Evolutionary conservation across 1,140 invertebrate species (phyloP), one percentile per base, ranked within the genome.

Genomic region (Geopemphigus sp.): DNA sequence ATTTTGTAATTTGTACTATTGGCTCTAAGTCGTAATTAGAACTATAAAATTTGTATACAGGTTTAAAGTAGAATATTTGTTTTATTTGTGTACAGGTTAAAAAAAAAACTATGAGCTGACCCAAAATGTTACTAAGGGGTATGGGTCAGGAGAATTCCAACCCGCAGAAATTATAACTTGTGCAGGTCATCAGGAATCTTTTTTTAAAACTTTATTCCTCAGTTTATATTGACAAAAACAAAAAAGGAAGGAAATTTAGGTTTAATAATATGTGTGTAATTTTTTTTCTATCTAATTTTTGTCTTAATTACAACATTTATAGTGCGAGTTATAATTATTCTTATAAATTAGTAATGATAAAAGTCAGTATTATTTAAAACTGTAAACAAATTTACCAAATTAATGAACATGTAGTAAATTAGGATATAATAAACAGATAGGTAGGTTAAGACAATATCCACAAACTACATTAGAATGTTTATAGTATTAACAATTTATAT

Each of bases 41-140:
- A 24, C 56, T 61, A 24, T 59, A 76, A 61, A 2, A 56, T 59
- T 26, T 39, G 47, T 26, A 45, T 22, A 63, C 56, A 59, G 73
- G 32, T 78, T 78, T 59, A 78, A 78, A 59, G 73, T 78, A 70
- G 68, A 70, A 53, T 53, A 70, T 70, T 70, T 78, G 54, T 78
- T 78, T 78, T 78, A 78, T 78, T 78, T 78, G 73, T 78, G 54
- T n/a, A 78, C 73, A 78, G 73, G 73, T 78, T 78, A 78, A 61
- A 78, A 78, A 78, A 78, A 78, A 78, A 78, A 61, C 56, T 78
- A 59, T 78, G 54, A 78, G 56, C 73, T 78, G 73, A 57, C 73
- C 54, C 73, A 78, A 78, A 61, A 59, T 59, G 73, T 78, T 59
- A 61, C 57, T 0, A 78, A 78, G 56, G 56, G 56, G 73, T 61